phyloP scores from a whole-genome alignment of 2,888 invertebrate genomes.

The Hypolimnas misippus region DNA sequence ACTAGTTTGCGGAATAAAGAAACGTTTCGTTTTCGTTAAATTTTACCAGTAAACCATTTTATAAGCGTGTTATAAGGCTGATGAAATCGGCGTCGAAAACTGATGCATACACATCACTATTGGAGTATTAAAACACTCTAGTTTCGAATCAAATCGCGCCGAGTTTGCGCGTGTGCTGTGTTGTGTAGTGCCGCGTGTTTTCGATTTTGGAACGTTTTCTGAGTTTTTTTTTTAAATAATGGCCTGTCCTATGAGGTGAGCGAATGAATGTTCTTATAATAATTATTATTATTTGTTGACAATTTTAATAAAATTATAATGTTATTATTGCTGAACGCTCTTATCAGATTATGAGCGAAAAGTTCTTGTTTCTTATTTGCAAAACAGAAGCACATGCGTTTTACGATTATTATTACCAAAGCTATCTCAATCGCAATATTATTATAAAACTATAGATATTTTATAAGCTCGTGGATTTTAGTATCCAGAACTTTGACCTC shows the following conservation, averaged over 20 bases:
- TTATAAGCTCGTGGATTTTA: too few species aligned
- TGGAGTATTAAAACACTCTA: constrained; percentile 15
- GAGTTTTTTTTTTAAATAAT: constrained; percentile 51
- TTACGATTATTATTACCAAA: not conserved
- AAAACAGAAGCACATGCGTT: not conserved
- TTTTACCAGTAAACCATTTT: not conserved
- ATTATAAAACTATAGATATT: too few species aligned
- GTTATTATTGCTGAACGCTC: not conserved
- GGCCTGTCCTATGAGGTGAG: constrained; percentile 78
- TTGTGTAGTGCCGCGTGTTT: constrained; percentile 38
- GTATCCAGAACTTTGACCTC: too few species aligned
- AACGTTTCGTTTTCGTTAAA: too few species aligned
- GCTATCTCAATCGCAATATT: not conserved
- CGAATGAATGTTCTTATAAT: not conserved
- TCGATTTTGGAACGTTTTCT: constrained; percentile 38
- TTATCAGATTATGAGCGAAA: constrained; percentile 1
- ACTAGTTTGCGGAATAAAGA: too few species aligned
- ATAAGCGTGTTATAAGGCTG: constrained; percentile 9
- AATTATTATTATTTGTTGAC: not conserved
- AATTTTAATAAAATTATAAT: not conserved
- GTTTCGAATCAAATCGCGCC: constrained; percentile 23
- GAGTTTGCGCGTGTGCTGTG: constrained; percentile 48
- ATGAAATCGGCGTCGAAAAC: constrained; percentile 30
- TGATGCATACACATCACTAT: constrained; percentile 12
- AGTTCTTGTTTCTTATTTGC: not conserved